phyloP scores from a whole-genome alignment of 2,797 vertebrate species.

The Pangasius djambal region DNA sequence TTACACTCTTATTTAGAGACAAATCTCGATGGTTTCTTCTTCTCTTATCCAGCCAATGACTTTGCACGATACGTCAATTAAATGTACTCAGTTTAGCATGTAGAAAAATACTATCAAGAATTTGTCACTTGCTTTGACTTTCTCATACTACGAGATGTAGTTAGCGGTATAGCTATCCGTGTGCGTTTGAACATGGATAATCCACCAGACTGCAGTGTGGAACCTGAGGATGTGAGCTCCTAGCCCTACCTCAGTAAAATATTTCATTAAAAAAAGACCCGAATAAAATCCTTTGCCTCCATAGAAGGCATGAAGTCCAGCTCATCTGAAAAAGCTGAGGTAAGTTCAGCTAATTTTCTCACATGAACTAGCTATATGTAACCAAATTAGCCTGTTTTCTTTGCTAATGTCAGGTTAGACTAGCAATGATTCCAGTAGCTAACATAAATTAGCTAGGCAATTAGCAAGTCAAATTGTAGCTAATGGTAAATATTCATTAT shows the following conservation, averaged over 20 bases:
- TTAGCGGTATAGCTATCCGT: too few relatives aligned
- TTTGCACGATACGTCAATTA: too few relatives aligned
- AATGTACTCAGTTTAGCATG: too few relatives aligned
- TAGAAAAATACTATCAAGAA: too few relatives aligned
- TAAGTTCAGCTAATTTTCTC: neutral
- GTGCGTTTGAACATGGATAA: too few relatives aligned
- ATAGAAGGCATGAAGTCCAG: neutral
- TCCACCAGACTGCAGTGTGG: too few relatives aligned
- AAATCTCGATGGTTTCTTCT: neutral
- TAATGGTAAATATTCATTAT: too few relatives aligned
- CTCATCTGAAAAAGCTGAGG: neutral
- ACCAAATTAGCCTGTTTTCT: neutral
- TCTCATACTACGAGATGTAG: too few relatives aligned
- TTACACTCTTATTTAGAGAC: too few relatives aligned
- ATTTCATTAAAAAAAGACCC: neutral
- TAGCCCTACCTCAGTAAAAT: neutral
- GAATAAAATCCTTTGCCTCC: neutral
- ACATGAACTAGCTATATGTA: neutral
- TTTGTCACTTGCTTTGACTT: too few relatives aligned
- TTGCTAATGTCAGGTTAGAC: neutral
- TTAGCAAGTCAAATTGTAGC: neutral
- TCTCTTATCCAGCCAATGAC: too few relatives aligned
- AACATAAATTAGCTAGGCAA: neutral
- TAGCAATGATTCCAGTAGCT: neutral
- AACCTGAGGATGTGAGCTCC: too few relatives aligned